These are phyloP conservation scores for Eudasyphora cyanicolor DNA, from an alignment of 2,888 invertebrate species.

Conservation along the genomic window DNA sequence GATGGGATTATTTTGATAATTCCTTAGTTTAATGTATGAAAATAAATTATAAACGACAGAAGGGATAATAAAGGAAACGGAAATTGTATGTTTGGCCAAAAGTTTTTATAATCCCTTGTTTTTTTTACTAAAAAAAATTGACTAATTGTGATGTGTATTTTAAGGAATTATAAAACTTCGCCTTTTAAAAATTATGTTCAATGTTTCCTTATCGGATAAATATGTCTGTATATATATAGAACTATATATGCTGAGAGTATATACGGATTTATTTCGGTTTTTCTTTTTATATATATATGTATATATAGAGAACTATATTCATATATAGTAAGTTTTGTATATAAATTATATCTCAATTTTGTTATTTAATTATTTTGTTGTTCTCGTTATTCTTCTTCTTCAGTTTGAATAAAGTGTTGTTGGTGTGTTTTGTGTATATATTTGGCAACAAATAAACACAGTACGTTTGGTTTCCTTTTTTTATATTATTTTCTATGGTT, in stretches of 20 bases:
- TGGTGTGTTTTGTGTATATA: constrained; percentile 69
- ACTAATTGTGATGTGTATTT: constrained; percentile 20
- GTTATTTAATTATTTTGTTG: constrained; percentile 7
- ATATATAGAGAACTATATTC: constrained; percentile 33
- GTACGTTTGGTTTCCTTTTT: constrained; percentile 74
- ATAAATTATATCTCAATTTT: constrained; percentile 49
- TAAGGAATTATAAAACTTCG: constrained; percentile 1
- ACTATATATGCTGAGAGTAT: constrained; percentile 28
- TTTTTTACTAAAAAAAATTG: constrained; percentile 12
- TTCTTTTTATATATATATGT: constrained; percentile 37
- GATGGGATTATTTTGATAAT: neutral
- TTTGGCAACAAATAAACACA: constrained; percentile 80
- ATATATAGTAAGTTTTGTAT: constrained; percentile 37
- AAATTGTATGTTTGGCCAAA: neutral
- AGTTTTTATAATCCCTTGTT: constrained; percentile 8
- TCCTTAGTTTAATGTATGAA: neutral
- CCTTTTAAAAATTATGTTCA: neutral
- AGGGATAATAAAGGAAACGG: neutral
- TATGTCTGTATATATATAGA: constrained; percentile 9
- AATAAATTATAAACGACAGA: neutral
- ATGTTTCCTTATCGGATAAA: neutral
- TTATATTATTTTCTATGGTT: constrained; percentile 34
- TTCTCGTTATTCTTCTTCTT: constrained; percentile 32
- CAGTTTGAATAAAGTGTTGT: constrained; percentile 66
- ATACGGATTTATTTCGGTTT: constrained; percentile 31